phyloP scores from a whole-genome alignment of 2,888 invertebrate genomes.

The Scelioninae gen. 2 region DNA sequence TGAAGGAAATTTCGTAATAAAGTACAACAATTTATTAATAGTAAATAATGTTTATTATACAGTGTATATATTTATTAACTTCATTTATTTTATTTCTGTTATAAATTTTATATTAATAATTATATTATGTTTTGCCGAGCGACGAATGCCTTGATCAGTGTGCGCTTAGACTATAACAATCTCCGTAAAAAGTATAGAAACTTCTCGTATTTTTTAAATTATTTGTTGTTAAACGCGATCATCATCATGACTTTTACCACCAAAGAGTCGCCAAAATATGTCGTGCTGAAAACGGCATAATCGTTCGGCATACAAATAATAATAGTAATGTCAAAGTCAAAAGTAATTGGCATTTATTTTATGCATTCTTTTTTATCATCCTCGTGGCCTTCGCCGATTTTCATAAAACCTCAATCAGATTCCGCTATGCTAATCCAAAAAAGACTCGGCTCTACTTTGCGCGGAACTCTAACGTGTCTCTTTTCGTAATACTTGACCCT shows the following conservation, averaged over 20 bases:
- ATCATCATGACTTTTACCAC: conserved; percentile 67
- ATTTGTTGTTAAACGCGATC: conserved; percentile 66
- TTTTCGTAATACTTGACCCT: conserved; percentile 69
- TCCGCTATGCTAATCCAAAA: conserved; percentile 49
- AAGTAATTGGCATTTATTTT: conserved; percentile 74
- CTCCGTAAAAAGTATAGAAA: conserved; percentile 75
- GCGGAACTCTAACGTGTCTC: conserved; percentile 58
- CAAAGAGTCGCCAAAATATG: conserved; percentile 75
- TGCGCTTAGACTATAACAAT: conserved; percentile 75
- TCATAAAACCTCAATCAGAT: conserved; percentile 58
- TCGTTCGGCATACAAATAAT: conserved; percentile 75
- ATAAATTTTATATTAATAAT: conserved; percentile 75
- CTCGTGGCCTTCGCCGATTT: conserved; percentile 37
- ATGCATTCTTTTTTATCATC: conserved; percentile 56
- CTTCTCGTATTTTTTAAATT: conserved; percentile 69
- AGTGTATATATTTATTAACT: conserved; percentile 75
- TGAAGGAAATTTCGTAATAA: conserved; percentile 43
- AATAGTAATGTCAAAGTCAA: conserved; percentile 75
- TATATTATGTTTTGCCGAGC: conserved; percentile 75
- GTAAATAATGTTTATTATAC: conserved; percentile 76
- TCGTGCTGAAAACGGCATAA: conserved; percentile 75
- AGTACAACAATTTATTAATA: conserved; percentile 71
- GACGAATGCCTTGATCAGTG: conserved; percentile 75
- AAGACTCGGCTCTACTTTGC: conserved; percentile 54
- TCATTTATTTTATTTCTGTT: conserved; percentile 75